Percentiles rank a stretch among this genome's conserved stretches.
phyloP scores from a whole-genome alignment of 2,113 vertebrate genomes.

The Sprattus sprattus region DNA sequence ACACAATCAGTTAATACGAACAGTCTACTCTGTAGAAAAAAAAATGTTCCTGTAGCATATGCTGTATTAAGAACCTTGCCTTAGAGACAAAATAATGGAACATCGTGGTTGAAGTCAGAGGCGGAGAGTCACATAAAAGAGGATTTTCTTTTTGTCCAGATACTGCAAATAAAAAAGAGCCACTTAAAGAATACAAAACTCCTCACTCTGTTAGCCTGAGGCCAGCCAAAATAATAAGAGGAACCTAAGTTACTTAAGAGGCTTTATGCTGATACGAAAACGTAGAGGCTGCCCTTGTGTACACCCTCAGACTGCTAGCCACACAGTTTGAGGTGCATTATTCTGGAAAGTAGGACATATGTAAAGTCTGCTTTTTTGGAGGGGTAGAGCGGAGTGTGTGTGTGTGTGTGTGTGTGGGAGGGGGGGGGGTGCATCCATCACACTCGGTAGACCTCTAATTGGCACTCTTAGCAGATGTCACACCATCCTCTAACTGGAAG shows the following conservation, averaged over 20 bases:
- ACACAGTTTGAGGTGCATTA: constrained; percentile 3
- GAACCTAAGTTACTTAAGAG: constrained; percentile 8
- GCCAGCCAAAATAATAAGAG: constrained; percentile 18
- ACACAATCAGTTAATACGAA: not conserved
- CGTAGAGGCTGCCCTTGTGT: constrained; percentile 39
- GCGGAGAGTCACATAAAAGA: not conserved
- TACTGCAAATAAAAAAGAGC: constrained; percentile 38
- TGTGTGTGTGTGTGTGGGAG: not conserved
- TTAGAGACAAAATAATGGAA: not conserved
- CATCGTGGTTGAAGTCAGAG: not conserved
- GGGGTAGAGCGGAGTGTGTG: not conserved
- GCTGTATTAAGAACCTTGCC: not conserved
- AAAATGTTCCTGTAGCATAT: not conserved
- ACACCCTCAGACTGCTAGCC: not conserved
- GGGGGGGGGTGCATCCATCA: not conserved
- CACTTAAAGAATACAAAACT: constrained; percentile 42
- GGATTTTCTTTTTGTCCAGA: not conserved
- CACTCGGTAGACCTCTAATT: constrained; percentile 24
- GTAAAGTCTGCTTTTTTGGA: not conserved
- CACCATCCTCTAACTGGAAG: not conserved
- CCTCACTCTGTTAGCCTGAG: constrained; percentile 23
- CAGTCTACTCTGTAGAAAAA: not conserved
- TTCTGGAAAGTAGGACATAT: not conserved
- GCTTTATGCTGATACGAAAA: constrained; percentile 46
- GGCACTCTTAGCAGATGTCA: constrained; percentile 28